phyloP scores from a whole-genome alignment of 2,113 vertebrate species.

The Dasyurus viverrinus region DNA sequence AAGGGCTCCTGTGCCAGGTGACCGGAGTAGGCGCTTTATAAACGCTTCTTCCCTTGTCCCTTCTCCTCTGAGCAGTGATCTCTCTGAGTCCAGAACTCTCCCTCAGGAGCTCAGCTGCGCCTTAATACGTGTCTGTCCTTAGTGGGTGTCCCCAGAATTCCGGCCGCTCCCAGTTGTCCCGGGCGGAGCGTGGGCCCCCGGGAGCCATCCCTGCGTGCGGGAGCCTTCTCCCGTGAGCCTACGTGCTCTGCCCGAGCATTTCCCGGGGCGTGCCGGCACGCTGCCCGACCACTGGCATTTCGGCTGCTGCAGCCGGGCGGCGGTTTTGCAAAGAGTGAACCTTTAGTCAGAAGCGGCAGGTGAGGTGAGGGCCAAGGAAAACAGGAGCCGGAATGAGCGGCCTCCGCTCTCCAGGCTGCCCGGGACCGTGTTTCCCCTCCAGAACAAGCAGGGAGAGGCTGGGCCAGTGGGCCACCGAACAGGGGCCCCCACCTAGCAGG shows the following conservation, averaged over 20 bases:
- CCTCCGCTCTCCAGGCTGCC: background rate
- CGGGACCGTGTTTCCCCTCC: background rate
- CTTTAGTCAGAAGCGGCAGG: background rate
- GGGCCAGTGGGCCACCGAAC: background rate
- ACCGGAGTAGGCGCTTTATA: background rate
- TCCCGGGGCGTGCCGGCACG: background rate
- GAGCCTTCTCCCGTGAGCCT: background rate
- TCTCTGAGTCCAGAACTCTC: background rate
- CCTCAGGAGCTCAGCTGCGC: background rate
- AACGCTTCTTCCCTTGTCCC: background rate
- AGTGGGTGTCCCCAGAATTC: background rate
- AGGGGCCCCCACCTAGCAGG: background rate
- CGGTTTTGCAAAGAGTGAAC: background rate
- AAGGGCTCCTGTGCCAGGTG: background rate
- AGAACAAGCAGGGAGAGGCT: background rate
- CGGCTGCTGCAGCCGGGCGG: background rate
- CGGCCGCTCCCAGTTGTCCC: background rate
- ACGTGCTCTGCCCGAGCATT: background rate
- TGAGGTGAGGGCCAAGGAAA: background rate
- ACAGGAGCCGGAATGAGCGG: background rate
- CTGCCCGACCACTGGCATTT: background rate
- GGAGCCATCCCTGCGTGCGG: background rate
- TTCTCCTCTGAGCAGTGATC: background rate
- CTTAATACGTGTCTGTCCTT: background rate
- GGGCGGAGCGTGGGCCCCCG: background rate